Evolutionary conservation across 2,113 vertebrate genomes (phyloP), one percentile per base, ranked within the genome.

Genomic region (Terrapene triunguis): DNA sequence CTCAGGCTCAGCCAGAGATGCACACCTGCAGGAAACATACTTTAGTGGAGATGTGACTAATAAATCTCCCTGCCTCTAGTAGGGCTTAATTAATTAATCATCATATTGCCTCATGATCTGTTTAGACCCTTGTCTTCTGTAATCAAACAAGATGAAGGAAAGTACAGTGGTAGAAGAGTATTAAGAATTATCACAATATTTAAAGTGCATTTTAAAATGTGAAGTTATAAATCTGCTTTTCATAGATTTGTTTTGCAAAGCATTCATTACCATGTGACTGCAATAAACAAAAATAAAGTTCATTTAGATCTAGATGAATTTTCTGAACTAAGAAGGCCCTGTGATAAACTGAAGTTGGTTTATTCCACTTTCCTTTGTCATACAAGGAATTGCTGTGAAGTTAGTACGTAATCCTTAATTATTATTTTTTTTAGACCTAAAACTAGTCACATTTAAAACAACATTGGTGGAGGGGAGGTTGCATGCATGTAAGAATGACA

Each of bases 11-110:
- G 32, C 69, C 38, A 50, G 35, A n/a, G 35, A 32, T 90, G 51
- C 53, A 16, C 92, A 89, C 89, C 54, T 86, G 57, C 59, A 81
- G 51, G 27, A 93, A 93, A 80, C 42, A 65, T 10, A 69, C n/a
- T 90, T 95, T 91, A 27, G 3, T 92, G 72, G 19, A 42, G 90
- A 87, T 69, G 10, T 53, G 22, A 55, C 19, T 76, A 87, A 24
- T 92, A 88, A 0, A 65, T 57, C 22, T 47, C 87, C 82, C 87
- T 65, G 12, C 38, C 80, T 86, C n/a, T 32, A 57, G n/a, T 54
- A 85, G 65, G 17, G 80, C 93, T 87, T 48, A 74, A 2, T 96
- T 86, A 74, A 1, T 96, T 86, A 89, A 47, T 88, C 94, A 86
- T 90, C 10, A 16, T 72, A 93, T 95, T 82, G 11, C 21, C 24